Percentiles rank a stretch among this genome's conserved stretches.
These are phyloP conservation scores for Oncorhynchus keta DNA, from an alignment of 2,113 vertebrate species.

Conservation along the genomic window DNA sequence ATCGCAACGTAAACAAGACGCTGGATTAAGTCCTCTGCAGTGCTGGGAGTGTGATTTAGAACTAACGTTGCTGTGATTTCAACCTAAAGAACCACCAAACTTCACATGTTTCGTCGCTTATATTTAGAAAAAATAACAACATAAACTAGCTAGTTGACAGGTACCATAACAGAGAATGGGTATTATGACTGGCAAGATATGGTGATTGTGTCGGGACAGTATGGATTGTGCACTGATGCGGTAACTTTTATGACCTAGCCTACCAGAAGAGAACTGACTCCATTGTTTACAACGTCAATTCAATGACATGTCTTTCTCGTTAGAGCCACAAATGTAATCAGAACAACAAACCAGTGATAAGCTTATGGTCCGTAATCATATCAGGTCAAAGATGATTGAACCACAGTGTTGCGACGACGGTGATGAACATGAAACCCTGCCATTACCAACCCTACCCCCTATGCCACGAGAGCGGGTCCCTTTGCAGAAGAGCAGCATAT, in stretches of 20 bases:
- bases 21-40: constrained; percentile 3
- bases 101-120: too few relatives aligned
- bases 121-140: too few relatives aligned
- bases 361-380: background rate
- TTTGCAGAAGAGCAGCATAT: constrained; percentile 80
- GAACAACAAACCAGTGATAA: background rate
- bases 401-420: constrained; percentile 42
- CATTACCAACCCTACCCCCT: constrained; percentile 47
- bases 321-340: background rate
- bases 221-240: constrained; percentile 3
- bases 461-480: constrained; percentile 70
- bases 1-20: constrained; percentile 33
- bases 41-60: too few relatives aligned
- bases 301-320: too few relatives aligned
- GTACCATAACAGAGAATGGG: too few relatives aligned
- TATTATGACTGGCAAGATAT: background rate
- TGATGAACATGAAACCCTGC: constrained; percentile 29
- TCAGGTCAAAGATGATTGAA: constrained; percentile 58
- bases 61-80: too few relatives aligned
- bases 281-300: too few relatives aligned
- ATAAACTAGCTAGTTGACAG: too few relatives aligned
- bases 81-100: too few relatives aligned
- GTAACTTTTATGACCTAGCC: constrained; percentile 11
- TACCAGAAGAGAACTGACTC: too few relatives aligned
- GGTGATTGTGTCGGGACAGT: background rate